phyloP scores from a whole-genome alignment of 2,888 invertebrate genomes.

The Tetragnatha montana region DNA sequence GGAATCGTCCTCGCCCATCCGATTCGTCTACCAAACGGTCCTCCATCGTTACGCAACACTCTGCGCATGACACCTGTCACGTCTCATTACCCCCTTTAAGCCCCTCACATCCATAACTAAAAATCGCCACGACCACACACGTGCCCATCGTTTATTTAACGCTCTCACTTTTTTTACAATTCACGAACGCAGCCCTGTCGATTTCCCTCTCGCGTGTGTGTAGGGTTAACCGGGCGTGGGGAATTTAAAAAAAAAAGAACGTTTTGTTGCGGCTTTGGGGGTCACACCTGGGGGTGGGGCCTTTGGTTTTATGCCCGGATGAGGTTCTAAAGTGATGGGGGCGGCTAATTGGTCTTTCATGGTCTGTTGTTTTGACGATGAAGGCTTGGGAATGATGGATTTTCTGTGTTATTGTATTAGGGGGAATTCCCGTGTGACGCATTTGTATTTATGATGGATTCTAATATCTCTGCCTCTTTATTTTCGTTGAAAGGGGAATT shows the following conservation, averaged over 20 bases:
- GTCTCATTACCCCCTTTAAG: constrained; percentile 64
- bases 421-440: neutral
- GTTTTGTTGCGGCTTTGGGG: neutral
- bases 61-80: constrained; percentile 60
- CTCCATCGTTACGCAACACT: constrained; percentile 30
- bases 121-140: constrained; percentile 54
- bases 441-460: neutral
- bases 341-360: neutral
- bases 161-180: neutral
- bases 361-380: neutral
- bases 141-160: neutral
- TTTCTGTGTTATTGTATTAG: neutral
- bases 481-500: too few relatives aligned
- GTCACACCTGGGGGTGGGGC: neutral
- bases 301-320: neutral
- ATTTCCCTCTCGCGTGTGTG: neutral
- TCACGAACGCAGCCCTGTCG: neutral
- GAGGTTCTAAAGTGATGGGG: neutral
- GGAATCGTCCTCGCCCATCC: neutral
- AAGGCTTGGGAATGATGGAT: neutral
- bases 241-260: neutral
- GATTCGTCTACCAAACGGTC: neutral
- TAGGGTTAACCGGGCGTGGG: neutral
- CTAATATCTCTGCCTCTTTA: too few relatives aligned
- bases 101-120: constrained; percentile 32